phyloP scores from a whole-genome alignment of 1,140 invertebrate species.

The Papilio aristodemus region DNA sequence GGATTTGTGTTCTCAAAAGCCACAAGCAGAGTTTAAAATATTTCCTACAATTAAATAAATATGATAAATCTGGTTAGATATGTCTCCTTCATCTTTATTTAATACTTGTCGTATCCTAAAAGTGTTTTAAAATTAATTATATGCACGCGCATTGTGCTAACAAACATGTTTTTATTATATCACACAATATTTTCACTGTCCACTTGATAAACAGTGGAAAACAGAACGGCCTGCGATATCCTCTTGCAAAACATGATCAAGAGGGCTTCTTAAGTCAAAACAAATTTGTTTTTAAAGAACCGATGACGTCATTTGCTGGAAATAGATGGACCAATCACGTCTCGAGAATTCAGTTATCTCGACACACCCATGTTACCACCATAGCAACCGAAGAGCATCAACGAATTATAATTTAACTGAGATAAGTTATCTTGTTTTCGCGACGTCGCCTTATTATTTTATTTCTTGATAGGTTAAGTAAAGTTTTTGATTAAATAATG shows the following conservation, averaged over 20 bases:
- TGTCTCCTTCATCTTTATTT: no score
- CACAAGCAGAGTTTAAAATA: no score
- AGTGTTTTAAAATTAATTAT: no score
- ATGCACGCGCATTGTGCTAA: neutral
- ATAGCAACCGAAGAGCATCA: slow-evolving; percentile 55
- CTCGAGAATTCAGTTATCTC: slow-evolving; percentile 52
- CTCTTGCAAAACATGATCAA: slow-evolving; percentile 68
- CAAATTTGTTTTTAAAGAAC: slow-evolving; percentile 72
- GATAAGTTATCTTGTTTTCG: slow-evolving; percentile 46
- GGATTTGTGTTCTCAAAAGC: no score
- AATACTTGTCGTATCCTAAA: neutral
- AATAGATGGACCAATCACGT: slow-evolving; percentile 53
- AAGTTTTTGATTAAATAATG: slow-evolving; percentile 6
- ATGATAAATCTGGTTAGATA: no score
- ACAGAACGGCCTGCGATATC: slow-evolving; percentile 54
- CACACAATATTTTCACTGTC: slow-evolving; percentile 70
- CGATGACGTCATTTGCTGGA: slow-evolving; percentile 56
- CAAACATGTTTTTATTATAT: slow-evolving; percentile 43
- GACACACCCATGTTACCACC: slow-evolving; percentile 71
- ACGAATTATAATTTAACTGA: slow-evolving; percentile 34
- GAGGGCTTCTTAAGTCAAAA: slow-evolving; percentile 57
- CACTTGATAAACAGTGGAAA: slow-evolving; percentile 75
- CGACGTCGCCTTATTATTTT: slow-evolving; percentile 15
- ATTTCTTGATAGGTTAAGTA: slow-evolving; percentile 22
- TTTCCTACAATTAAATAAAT: no score